These are phyloP conservation scores for Tolypeutes matacus DNA, from an alignment of 2,797 vertebrate genomes.

Conservation along the genomic window DNA sequence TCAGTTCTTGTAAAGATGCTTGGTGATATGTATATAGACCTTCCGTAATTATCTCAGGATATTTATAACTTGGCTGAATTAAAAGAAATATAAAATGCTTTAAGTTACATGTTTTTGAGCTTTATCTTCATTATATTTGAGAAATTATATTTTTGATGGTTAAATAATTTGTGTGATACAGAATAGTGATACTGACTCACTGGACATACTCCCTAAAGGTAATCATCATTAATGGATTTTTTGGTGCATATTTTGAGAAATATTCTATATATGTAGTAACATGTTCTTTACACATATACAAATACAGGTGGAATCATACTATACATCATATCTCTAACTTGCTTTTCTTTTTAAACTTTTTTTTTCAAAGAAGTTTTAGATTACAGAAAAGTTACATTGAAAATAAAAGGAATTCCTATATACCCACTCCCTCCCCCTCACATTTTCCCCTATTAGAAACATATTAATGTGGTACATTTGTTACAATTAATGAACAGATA, in stretches of 20 bases:
- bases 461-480: no score
- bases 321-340: neutral
- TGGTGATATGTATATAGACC: neutral
- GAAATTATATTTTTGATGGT: neutral
- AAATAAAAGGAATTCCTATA: no score
- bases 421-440: no score
- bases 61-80: neutral
- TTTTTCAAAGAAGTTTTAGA: no score
- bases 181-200: neutral
- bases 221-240: neutral
- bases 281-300: neutral
- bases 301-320: neutral
- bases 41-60: neutral
- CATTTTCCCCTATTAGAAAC: no score
- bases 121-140: constrained; percentile 27
- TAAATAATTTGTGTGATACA: constrained; percentile 16
- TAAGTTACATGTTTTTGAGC: neutral
- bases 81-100: constrained; percentile 38
- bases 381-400: no score
- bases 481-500: no score
- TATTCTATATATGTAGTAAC: neutral
- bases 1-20: neutral
- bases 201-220: neutral
- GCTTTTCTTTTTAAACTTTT: neutral
- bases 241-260: neutral